phyloP scores from a whole-genome alignment of 2,888 invertebrate genomes.

The Tipula vernalis region DNA sequence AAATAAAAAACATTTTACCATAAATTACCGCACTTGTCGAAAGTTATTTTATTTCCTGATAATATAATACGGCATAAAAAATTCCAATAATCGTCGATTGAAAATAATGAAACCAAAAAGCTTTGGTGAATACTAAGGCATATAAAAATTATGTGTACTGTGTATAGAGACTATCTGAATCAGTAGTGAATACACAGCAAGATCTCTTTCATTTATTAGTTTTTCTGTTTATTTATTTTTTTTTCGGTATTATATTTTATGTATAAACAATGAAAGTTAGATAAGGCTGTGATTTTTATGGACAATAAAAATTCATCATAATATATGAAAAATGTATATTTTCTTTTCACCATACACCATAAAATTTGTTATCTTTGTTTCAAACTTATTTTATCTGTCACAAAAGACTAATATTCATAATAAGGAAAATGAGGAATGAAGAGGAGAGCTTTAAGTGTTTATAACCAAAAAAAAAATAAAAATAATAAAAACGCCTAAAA shows the following conservation, averaged over 20 bases:
- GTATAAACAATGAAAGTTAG: neutral
- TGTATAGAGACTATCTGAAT: neutral
- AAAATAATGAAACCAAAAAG: neutral
- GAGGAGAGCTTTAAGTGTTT: neutral
- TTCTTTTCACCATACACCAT: neutral
- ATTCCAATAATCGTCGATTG: neutral
- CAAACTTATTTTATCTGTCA: constrained; percentile 4
- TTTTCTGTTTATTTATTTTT: neutral
- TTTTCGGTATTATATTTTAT: neutral
- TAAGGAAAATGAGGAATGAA: neutral
- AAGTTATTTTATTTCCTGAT: neutral
- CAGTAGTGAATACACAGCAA: neutral
- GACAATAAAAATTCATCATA: constrained; percentile 4
- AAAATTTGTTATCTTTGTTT: neutral
- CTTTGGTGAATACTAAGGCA: neutral
- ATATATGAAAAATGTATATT: neutral
- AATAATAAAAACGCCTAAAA: neutral
- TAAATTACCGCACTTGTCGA: neutral
- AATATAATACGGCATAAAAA: neutral
- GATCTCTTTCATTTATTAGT: neutral
- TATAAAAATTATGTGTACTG: neutral
- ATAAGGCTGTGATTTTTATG: neutral
- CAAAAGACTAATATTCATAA: neutral
- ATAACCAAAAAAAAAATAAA: neutral
- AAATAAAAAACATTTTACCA: neutral